These are phyloP conservation scores for Lophius americanus DNA, from an alignment of 2,797 vertebrate species.

Conservation along the genomic window DNA sequence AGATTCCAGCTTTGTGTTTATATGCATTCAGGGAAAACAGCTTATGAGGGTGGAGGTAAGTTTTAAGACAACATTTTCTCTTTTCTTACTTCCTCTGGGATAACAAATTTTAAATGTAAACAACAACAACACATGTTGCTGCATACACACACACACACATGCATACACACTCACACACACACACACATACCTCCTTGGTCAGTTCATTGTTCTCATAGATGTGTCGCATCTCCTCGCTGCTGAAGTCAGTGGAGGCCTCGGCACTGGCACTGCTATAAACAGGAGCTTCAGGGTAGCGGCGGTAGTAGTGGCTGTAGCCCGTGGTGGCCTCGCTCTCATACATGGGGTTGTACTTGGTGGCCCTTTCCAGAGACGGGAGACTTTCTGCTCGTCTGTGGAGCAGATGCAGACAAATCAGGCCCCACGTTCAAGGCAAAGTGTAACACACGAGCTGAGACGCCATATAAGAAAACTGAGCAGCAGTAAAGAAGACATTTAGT, in stretches of 20 bases:
- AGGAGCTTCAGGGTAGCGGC: constrained; percentile 83
- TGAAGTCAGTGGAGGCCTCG: constrained; percentile 91
- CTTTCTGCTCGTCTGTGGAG: constrained; percentile 83
- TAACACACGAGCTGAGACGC: not conserved
- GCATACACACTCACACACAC: constrained; percentile 61
- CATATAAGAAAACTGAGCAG: not conserved
- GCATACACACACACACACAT: not conserved
- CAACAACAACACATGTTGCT: too few relatives aligned
- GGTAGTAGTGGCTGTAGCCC: constrained; percentile 87
- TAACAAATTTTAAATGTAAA: too few relatives aligned
- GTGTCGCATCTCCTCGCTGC: constrained; percentile 94
- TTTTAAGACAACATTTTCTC: not conserved
- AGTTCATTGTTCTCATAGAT: constrained; percentile 94
- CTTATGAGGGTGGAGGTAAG: too few relatives aligned
- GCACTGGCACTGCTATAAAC: constrained; percentile 86
- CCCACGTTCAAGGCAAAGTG: not conserved
- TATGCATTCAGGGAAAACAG: too few relatives aligned
- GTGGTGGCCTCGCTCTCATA: constrained; percentile 89
- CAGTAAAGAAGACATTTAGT: constrained; percentile 7
- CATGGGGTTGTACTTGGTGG: constrained; percentile 92
- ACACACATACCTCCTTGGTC: constrained; percentile 87
- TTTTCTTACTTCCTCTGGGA: too few relatives aligned
- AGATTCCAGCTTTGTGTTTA: too few relatives aligned
- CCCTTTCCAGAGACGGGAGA: constrained; percentile 88
- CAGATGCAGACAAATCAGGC: constrained; percentile 1